phyloP scores from a whole-genome alignment of 1,140 invertebrate species.

The Procambarus virginalis region DNA sequence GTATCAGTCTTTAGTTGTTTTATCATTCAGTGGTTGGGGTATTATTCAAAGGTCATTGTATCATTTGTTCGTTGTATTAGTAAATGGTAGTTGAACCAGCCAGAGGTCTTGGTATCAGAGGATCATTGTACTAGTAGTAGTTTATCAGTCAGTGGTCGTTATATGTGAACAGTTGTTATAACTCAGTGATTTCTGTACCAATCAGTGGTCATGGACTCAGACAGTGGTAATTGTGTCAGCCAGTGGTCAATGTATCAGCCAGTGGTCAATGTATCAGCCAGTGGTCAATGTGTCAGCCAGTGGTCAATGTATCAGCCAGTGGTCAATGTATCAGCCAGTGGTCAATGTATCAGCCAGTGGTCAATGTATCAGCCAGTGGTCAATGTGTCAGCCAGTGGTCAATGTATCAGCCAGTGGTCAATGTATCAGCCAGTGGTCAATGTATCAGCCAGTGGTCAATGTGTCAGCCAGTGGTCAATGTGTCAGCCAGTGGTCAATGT shows the following conservation, averaged over 20 bases:
- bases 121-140: not conserved
- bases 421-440: not conserved
- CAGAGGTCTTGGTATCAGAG: not conserved
- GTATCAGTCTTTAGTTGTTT: not conserved
- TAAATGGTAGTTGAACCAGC: not conserved
- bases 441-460: not conserved
- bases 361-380: not conserved
- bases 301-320: not conserved
- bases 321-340: not conserved
- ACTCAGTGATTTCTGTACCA: not conserved
- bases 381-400: not conserved
- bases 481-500: not conserved
- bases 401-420: not conserved
- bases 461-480: not conserved
- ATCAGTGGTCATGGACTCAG: not conserved
- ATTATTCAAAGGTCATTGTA: not conserved
- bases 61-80: not conserved
- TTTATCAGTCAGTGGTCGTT: not conserved
- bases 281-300: not conserved
- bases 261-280: not conserved
- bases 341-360: not conserved
- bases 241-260: not conserved
- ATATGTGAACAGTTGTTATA: not conserved
- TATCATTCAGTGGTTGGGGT: not conserved
- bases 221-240: not conserved